Base-by-base conservation (phyloP, 1,140 invertebrate genomes). In the Zaprionus capensis region DNA sequence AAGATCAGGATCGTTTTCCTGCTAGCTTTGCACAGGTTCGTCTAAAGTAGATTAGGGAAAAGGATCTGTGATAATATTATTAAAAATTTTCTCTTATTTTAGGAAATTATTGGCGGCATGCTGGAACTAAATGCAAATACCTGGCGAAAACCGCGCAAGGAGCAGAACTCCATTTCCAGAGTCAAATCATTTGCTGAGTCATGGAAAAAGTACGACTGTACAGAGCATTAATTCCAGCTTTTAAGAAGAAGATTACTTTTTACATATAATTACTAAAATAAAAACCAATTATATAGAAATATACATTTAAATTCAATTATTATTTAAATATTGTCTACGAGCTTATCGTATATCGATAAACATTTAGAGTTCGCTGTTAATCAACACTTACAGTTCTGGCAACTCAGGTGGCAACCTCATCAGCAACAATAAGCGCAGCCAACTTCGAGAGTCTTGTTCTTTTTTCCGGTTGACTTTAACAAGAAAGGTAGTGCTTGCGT, bases 61-160 rank as follows among this genome's bases (percentile, higher is more conserved):
- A 53, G 1, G 24, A 17, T 15, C 2, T 26, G 41, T 34, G 1
- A 56, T 31, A 5, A 73, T 66, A 67, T 77, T 26, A 26, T 26
- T 5, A 5, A 26, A 5, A 5, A 38, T 59, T 51, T 64, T 53
- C 44, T 70, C 75, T 63, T 22, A 81, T 94, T 94, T 14, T 82
- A 98, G 96, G 97, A 99, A 96, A 96, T 99, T 26, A 96, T 99
- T 93, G 98, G 97, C 36, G 98, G 98, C 2, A 98, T 99, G 95
- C 92, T 99, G 71, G 97, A 99, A 91, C 93, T 98, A 49, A 96
- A 99, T 93, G 96, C 97, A 66, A 94, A 94, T 51, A 83, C 96
- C 68, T 99, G 98, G 98, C 95, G 97, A 65, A 97, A 97, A 92
- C 96, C 96, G 11, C 95, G 94, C 80, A 95, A 93, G 75, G 96